Evolutionary conservation across 2,797 vertebrate genomes (phyloP).

Genomic region (Smutsia gigantea): DNA sequence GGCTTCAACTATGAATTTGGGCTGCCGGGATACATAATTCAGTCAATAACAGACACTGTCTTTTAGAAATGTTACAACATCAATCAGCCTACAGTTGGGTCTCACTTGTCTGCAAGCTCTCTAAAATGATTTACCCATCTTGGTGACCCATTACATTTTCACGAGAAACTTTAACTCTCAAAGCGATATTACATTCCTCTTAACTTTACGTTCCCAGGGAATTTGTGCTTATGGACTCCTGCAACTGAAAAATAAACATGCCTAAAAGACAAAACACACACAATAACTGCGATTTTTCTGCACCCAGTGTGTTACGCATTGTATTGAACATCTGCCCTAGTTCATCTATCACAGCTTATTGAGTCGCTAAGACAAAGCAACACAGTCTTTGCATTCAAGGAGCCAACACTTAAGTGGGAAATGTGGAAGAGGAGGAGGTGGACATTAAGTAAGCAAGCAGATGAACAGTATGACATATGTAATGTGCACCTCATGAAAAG

Average conservation of each 20-base stretch:
- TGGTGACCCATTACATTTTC: not conserved
- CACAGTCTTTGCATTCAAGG: not conserved
- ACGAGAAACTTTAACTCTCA: conserved; percentile 25
- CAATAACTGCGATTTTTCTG: not conserved
- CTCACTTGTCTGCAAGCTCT: not conserved
- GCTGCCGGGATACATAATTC: not conserved
- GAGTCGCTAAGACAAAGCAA: not conserved
- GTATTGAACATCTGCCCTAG: not conserved
- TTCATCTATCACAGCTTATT: not conserved
- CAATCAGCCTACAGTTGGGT: not conserved
- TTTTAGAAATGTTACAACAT: not conserved
- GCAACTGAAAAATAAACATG: not conserved
- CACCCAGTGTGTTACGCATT: not conserved
- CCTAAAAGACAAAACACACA: not conserved
- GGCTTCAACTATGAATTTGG: not conserved
- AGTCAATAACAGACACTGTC: not conserved
- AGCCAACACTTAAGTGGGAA: not conserved
- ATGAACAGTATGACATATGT: not conserved
- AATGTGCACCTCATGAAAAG: not conserved
- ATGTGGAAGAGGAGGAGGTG: not conserved
- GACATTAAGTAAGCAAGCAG: not conserved
- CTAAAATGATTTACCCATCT: not conserved
- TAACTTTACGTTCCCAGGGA: not conserved
- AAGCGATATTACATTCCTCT: not conserved
- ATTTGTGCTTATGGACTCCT: not conserved